Conservation (phyloP, 2,113 vertebrate species). For the Urocitellus parryii region DNA sequence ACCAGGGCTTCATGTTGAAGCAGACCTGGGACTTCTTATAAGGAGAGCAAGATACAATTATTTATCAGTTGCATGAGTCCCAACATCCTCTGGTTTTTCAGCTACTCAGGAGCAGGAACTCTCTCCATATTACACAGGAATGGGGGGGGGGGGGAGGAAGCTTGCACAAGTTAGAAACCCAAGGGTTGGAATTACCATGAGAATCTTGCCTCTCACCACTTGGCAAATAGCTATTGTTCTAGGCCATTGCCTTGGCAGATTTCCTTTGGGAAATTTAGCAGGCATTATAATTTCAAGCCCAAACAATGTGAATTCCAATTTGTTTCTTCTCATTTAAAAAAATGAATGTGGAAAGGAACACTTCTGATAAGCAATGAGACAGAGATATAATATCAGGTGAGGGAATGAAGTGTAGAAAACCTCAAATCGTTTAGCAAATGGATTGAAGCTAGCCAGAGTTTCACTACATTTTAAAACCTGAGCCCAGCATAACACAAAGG, state of each 20-base stretch:
- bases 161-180: background rate
- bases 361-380: conserved; percentile 76
- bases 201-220: conserved; percentile 43
- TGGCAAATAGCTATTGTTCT: conserved; percentile 35
- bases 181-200: background rate
- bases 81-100: background rate
- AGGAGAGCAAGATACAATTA: background rate
- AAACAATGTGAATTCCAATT: conserved; percentile 68
- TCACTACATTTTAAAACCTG: conserved; percentile 72
- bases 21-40: background rate
- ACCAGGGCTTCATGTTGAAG: background rate
- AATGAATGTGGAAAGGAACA: conserved; percentile 72
- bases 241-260: background rate
- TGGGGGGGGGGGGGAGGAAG: background rate
- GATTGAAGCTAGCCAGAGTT: conserved; percentile 75
- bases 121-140: background rate
- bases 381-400: conserved; percentile 72
- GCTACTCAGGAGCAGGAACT: background rate
- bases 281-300: conserved; percentile 61
- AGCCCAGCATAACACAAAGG: conserved; percentile 72
- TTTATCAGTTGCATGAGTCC: background rate
- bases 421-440: conserved; percentile 69
- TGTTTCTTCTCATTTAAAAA: conserved; percentile 63
- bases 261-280: conserved; percentile 67
- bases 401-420: conserved; percentile 71